Evolutionary conservation across 2,797 vertebrate species (phyloP), one percentile per base, ranked within the genome.

Genomic region (Anguilla anguilla): DNA sequence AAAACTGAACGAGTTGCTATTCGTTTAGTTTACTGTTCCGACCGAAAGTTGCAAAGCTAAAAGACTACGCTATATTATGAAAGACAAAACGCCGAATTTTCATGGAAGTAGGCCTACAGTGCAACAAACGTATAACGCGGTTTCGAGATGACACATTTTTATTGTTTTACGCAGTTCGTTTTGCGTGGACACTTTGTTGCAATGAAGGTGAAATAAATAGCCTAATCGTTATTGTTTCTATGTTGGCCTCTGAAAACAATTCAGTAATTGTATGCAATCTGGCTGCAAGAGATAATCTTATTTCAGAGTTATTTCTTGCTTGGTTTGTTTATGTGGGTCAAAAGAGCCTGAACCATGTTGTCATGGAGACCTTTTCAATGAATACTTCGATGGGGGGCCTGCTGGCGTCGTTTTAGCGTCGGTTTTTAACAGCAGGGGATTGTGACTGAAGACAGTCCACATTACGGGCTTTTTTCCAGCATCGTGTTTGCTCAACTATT

Each of bases 331-430:
- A 49, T 87, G 85, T 59, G n/a, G 90, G 92, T 85, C 91, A 87
- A 28, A 4, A 82, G 91, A 39, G 88, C 89, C 89, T 83, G 13
- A 46, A 86, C 10, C 31, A 55, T 84, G 92, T 94, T 92, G 94
- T 92, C 93, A 92, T 93, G 91, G 94, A 92, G 91, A 92, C 92
- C 79, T 82, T 89, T 89, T 89, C 89, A 84, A 57, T 86, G 77
- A 79, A 74, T 55, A 55, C 74, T 87, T 85, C 19, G 35, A 87
- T 25, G 72, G 55, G 69, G 86, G 81, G 84, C 87, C 69, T 85
- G 69, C 83, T 85, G 86, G 85, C 86, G 87, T 89, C 83, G 83
- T 83, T 89, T 83, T 87, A 72, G 57, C 87, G 67, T 87, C 67
- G 25, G 6, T 4, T 51, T 10, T 25, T 79, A 25, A n/a, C 46